Evolutionary conservation across 2,888 invertebrate genomes (phyloP).

Genomic region (Neoascia interrupta): DNA sequence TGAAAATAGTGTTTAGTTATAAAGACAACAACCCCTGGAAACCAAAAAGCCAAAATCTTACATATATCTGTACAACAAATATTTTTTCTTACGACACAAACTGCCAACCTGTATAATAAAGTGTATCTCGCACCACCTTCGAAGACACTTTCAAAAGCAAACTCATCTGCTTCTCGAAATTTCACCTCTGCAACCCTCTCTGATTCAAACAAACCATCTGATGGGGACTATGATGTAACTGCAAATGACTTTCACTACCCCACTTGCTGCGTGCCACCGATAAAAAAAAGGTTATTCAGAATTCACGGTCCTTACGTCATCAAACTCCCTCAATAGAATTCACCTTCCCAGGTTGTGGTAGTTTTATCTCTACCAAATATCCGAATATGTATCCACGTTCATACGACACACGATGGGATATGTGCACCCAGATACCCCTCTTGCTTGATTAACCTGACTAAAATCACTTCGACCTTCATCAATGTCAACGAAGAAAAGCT

Average conservation of each 20-base stretch:
- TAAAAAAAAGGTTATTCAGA: constrained; percentile 16
- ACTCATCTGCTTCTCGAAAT: not conserved
- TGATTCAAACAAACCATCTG: constrained; percentile 25
- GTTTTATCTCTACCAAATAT: not conserved
- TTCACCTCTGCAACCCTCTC: not conserved
- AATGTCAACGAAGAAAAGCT: constrained; percentile 56
- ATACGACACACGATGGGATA: not conserved
- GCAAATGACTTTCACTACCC: constrained; percentile 5
- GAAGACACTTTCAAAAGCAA: constrained; percentile 1
- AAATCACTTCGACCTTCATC: constrained; percentile 56
- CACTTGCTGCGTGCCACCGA: not conserved
- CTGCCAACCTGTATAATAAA: no score
- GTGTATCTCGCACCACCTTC: no score
- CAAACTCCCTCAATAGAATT: not conserved
- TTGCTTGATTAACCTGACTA: no score
- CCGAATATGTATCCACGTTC: not conserved
- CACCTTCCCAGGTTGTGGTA: not conserved
- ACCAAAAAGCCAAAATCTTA: no score
- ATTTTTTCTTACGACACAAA: no score
- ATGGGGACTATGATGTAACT: constrained; percentile 15
- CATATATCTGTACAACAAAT: no score
- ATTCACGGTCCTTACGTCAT: constrained; percentile 33
- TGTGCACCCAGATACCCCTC: constrained; percentile 15
- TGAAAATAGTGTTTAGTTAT: no score
- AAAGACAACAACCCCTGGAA: no score